Base-by-base conservation (phyloP, 53 echinoderm and acorn worm species). In the Arbacia lixula region DNA sequence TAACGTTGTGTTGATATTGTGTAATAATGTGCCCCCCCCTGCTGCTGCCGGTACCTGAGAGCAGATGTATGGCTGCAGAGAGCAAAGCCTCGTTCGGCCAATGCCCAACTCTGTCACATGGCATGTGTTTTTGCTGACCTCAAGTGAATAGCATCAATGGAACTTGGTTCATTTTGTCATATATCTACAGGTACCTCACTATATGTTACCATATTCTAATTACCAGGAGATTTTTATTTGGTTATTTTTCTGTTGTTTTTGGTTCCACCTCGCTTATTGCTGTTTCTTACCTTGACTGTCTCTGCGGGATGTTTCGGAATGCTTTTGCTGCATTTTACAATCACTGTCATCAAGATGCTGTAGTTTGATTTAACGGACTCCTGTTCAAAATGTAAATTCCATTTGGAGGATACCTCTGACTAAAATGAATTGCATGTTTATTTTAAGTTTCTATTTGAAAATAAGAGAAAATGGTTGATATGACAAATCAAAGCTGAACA, bases 111-210 rank as follows among this genome's bases (percentile, higher is more conserved):
- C 74, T 74, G 74, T 74, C 37, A 17, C 57, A 58, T 77, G 77
- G 77, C 77, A 57, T 57, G 77, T 12, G 77, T 57, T 58, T 77
- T 63, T 81, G 43, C 82, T 29, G 82, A n/a, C 82, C 30, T 81
- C 52, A 63, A 61, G 43, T 63, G 78, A 77, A 38, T 39, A 62
- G 32, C 62, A 21, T 30, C 82, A 63, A 49, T 30, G 43, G 82
- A 63, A 81, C 64, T 12, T 49, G 64, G 82, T 81, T 81, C 82
- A 63, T 81, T 81, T 81, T 81, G 46, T 63, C 82, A 63, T 81
- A 61, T 43, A 39, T 81, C 16, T 38, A 63, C 82, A 81, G 82
- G 82, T 81, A 81, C 82, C 64, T 81, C 82, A 42, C 19, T 81
- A 61, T 64, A 81, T 61, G 82, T 81, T 63, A 81, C 78, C 36